Evolutionary conservation across 2,797 vertebrate species (phyloP).

Genomic region (Fistularia tabacaria): DNA sequence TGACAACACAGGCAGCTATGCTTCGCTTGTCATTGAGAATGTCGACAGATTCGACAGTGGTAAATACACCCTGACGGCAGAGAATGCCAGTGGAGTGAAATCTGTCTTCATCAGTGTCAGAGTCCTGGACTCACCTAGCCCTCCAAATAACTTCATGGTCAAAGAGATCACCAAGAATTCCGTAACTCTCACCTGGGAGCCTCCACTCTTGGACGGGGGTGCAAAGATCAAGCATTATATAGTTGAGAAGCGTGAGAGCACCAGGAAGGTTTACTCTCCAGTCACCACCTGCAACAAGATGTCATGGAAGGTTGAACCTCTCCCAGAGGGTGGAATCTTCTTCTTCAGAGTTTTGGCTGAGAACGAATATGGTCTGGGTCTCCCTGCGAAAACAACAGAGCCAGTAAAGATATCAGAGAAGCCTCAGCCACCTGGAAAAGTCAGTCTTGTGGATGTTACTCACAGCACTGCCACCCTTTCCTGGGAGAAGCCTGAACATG

Average conservation of each 20-base stretch:
- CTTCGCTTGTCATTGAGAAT: slow-evolving; percentile 93
- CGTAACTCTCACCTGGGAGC: slow-evolving; percentile 94
- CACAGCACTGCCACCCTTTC: slow-evolving; percentile 85
- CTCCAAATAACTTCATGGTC: slow-evolving; percentile 87
- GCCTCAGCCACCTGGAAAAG: slow-evolving; percentile 95
- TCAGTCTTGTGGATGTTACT: slow-evolving; percentile 91
- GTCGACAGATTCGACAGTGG: slow-evolving; percentile 95
- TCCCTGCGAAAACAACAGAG: slow-evolving; percentile 86
- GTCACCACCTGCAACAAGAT: slow-evolving; percentile 91
- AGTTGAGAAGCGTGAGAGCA: slow-evolving; percentile 96
- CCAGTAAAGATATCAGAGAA: slow-evolving; percentile 95
- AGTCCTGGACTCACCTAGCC: slow-evolving; percentile 93
- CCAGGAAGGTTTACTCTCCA: slow-evolving; percentile 92
- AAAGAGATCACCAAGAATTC: slow-evolving; percentile 94
- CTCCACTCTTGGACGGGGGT: slow-evolving; percentile 92
- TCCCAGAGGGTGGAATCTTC: slow-evolving; percentile 92
- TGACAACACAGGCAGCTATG: slow-evolving; percentile 91
- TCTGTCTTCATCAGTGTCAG: slow-evolving; percentile 95
- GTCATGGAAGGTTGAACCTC: slow-evolving; percentile 91
- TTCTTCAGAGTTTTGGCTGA: slow-evolving; percentile 95
- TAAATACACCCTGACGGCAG: slow-evolving; percentile 92
- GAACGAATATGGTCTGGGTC: slow-evolving; percentile 93
- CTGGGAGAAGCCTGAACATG: slow-evolving; percentile 95
- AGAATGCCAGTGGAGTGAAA: slow-evolving; percentile 94
- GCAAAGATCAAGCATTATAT: slow-evolving; percentile 97